Evolutionary conservation across 2,888 invertebrate genomes (phyloP).

Genomic region (Cenopis cana): DNA sequence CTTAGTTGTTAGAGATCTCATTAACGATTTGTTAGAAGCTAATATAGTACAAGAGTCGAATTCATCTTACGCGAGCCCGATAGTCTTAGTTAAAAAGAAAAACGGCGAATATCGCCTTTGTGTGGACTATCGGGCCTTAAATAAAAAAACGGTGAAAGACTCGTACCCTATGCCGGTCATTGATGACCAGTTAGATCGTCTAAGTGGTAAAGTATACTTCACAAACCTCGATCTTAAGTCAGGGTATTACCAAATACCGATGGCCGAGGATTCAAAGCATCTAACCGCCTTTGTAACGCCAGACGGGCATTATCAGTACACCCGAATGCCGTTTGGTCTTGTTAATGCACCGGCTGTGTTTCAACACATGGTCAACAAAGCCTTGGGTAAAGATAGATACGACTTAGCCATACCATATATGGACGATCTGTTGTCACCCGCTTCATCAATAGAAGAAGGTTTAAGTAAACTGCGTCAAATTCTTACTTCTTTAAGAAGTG

Average conservation of each 20-base stretch:
- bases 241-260: slow-evolving; percentile 21
- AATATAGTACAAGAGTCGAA: slow-evolving; percentile 17
- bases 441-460: slow-evolving; percentile 44
- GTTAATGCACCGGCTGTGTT: slow-evolving; percentile 54
- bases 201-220: slow-evolving; percentile 50
- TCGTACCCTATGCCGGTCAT: slow-evolving; percentile 53
- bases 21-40: slow-evolving; percentile 11
- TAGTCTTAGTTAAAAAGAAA: slow-evolving; percentile 46
- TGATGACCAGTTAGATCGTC: slow-evolving; percentile 54
- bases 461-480: slow-evolving; percentile 38
- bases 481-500: slow-evolving; percentile 34
- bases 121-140: slow-evolving; percentile 47
- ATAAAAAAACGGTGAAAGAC: slow-evolving; percentile 51
- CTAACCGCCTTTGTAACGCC: slow-evolving; percentile 53
- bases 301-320: slow-evolving; percentile 52
- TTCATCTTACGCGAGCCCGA: slow-evolving; percentile 15
- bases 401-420: slow-evolving; percentile 48
- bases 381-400: slow-evolving; percentile 33
- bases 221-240: slow-evolving; percentile 45
- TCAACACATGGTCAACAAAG: slow-evolving; percentile 50
- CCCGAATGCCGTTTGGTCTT: slow-evolving; percentile 50
- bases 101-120: slow-evolving; percentile 49
- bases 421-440: slow-evolving; percentile 54
- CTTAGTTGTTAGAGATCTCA: not conserved
- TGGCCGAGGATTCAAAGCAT: slow-evolving; percentile 46